phyloP scores from a whole-genome alignment of 2,113 vertebrate genomes.

The Hystrix brachyura region DNA sequence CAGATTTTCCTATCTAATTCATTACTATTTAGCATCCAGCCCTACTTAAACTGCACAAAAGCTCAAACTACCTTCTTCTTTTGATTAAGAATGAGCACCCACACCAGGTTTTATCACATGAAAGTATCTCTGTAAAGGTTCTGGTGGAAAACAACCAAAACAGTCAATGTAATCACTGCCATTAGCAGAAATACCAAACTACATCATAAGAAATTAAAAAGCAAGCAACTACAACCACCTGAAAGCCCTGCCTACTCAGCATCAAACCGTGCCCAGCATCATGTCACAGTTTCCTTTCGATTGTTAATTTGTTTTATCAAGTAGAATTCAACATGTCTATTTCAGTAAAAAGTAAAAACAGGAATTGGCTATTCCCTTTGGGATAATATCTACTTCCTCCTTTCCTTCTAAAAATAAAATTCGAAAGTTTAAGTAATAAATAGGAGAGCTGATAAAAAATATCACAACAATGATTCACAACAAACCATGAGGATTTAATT shows the following conservation, averaged over 20 bases:
- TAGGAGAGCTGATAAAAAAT: neutral
- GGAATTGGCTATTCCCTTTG: slow-evolving; percentile 45
- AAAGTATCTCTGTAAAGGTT: slow-evolving; percentile 52
- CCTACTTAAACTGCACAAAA: slow-evolving; percentile 44
- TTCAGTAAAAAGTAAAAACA: slow-evolving; percentile 26
- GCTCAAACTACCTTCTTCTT: slow-evolving; percentile 43
- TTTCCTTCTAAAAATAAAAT: slow-evolving; percentile 63
- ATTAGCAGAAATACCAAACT: slow-evolving; percentile 53
- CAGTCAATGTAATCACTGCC: neutral
- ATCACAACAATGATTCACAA: neutral
- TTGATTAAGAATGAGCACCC: slow-evolving; percentile 59
- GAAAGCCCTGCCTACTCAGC: neutral
- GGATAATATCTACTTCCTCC: slow-evolving; percentile 26
- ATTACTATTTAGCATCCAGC: slow-evolving; percentile 11
- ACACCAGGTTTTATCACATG: slow-evolving; percentile 52
- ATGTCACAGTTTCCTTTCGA: neutral
- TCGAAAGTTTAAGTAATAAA: slow-evolving; percentile 24
- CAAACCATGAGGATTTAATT: neutral
- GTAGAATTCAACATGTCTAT: neutral
- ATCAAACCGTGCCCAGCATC: neutral
- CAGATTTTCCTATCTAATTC: neutral
- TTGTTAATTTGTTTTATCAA: neutral
- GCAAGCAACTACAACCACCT: neutral
- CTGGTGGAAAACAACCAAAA: slow-evolving; percentile 43
- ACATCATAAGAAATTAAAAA: slow-evolving; percentile 39